These are phyloP conservation scores for Adineta ricciae DNA, from an alignment of 2,888 invertebrate species.

Conservation along the genomic window DNA sequence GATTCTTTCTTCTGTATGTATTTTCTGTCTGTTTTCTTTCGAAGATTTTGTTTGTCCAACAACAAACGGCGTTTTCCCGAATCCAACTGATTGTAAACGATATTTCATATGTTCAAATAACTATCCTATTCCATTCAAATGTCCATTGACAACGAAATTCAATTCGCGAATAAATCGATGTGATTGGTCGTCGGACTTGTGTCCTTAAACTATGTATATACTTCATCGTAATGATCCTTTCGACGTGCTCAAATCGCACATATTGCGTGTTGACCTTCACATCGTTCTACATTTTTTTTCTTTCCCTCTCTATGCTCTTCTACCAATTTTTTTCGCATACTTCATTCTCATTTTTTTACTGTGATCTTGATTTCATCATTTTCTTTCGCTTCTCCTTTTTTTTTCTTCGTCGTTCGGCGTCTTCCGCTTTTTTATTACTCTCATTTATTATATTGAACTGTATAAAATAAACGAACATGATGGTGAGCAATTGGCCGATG, in stretches of 20 bases:
- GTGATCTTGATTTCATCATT: background rate
- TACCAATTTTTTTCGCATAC: background rate
- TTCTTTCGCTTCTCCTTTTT: background rate
- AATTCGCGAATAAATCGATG: background rate
- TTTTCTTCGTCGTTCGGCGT: background rate
- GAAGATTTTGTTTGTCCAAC: background rate
- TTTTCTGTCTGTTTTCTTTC: no score
- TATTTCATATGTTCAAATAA: background rate
- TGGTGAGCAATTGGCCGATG: background rate
- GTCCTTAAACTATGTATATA: conserved; percentile 1
- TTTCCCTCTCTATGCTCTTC: background rate
- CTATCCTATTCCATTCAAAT: background rate
- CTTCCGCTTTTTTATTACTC: background rate
- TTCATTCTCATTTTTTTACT: background rate
- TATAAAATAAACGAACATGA: background rate
- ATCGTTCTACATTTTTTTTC: background rate
- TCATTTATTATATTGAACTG: background rate
- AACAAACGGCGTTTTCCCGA: background rate
- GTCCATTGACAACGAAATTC: background rate
- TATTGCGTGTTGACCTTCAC: background rate
- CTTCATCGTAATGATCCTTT: background rate
- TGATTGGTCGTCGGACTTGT: background rate
- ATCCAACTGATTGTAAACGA: background rate
- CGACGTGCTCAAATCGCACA: background rate
- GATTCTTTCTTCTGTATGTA: no score